phyloP scores from a whole-genome alignment of 2,888 invertebrate species.

The Metopia argyrocephala region DNA sequence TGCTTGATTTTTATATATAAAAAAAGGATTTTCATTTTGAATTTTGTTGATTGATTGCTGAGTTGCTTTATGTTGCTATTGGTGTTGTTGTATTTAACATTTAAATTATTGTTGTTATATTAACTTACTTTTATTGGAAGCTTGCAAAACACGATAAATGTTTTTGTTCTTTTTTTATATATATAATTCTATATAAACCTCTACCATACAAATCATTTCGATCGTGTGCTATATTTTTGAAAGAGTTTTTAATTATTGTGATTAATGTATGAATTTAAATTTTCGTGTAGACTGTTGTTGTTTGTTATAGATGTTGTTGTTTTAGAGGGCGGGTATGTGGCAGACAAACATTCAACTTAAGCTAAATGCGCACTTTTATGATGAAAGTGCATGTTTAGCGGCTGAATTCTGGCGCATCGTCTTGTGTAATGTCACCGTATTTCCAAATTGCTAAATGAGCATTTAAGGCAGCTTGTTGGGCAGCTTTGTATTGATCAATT shows the following conservation, averaged over 20 bases:
- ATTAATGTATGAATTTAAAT: constrained; percentile 50
- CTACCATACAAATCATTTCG: constrained; percentile 47
- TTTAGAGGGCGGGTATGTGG: constrained; percentile 79
- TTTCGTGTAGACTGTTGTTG: constrained; percentile 65
- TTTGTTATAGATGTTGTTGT: constrained; percentile 65
- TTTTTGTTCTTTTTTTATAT: constrained; percentile 47
- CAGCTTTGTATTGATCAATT: constrained; percentile 89
- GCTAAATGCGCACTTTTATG: constrained; percentile 65
- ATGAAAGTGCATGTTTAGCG: constrained; percentile 72
- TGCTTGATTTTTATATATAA: constrained; percentile 41
- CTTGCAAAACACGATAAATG: constrained; percentile 60
- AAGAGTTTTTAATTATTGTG: constrained; percentile 47
- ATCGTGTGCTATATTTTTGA: constrained; percentile 13
- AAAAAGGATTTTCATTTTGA: constrained; percentile 48
- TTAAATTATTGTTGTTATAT: constrained; percentile 35
- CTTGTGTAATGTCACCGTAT: constrained; percentile 93
- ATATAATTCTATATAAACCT: constrained; percentile 56
- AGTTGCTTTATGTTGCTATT: constrained; percentile 48
- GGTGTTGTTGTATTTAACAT: constrained; percentile 36
- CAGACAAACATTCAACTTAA: constrained; percentile 76
- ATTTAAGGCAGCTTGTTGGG: constrained; percentile 92
- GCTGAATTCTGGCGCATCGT: constrained; percentile 78
- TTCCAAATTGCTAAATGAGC: constrained; percentile 95
- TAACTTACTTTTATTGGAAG: constrained; percentile 60
- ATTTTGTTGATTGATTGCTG: constrained; percentile 60